Percentiles rank a stretch among this genome's conserved stretches.
phyloP scores from a whole-genome alignment of 2,888 invertebrate genomes.

The Metellina segmentata region DNA sequence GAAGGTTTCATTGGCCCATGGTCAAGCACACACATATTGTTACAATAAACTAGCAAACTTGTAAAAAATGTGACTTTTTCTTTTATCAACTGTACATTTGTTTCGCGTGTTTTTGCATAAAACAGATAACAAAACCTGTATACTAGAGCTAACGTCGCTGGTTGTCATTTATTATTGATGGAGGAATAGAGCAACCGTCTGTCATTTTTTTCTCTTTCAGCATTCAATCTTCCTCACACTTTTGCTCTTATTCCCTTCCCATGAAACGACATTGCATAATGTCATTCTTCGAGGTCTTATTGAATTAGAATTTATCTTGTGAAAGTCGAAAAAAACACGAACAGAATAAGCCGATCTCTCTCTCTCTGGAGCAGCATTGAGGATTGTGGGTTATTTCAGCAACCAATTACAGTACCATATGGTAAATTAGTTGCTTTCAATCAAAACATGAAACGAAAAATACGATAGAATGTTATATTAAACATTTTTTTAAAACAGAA shows the following conservation, averaged over 20 bases:
- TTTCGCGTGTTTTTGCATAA: not conserved
- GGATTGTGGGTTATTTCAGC: too few species aligned
- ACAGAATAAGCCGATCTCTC: not conserved
- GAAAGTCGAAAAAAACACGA: not conserved
- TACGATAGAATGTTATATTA: too few species aligned
- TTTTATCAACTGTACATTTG: not conserved
- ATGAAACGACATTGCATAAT: not conserved
- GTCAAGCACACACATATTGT: too few species aligned
- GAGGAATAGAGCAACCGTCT: not conserved
- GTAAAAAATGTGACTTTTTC: not conserved
- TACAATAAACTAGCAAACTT: too few species aligned
- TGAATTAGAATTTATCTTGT: conserved; percentile 8
- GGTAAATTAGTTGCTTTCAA: too few species aligned
- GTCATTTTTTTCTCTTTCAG: conserved; percentile 10
- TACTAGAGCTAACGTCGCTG: not conserved
- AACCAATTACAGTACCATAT: too few species aligned
- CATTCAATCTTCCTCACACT: conserved; percentile 12
- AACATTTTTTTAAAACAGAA: too few species aligned
- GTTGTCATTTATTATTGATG: conserved; percentile 23
- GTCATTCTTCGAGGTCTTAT: conserved; percentile 8
- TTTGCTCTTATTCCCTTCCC: conserved; percentile 1
- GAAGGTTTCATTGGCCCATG: too few species aligned
- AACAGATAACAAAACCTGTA: not conserved
- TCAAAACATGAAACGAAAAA: too few species aligned
- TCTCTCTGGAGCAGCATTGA: too few species aligned